phyloP scores from a whole-genome alignment of 2,888 invertebrate species.

The Ennomos erosarius region DNA sequence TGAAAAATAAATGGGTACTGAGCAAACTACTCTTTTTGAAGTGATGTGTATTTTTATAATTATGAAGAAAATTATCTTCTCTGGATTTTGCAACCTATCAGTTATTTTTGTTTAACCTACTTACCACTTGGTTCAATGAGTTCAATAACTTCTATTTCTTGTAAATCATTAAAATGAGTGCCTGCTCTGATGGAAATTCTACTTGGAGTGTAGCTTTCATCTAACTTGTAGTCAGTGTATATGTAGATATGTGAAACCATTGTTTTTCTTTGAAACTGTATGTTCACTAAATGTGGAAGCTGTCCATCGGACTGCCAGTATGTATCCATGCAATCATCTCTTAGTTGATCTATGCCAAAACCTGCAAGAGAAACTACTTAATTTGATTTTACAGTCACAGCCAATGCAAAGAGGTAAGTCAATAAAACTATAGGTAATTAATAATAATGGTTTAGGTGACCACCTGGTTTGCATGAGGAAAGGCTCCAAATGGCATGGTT shows the following conservation, averaged over 20 bases:
- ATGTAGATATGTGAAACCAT: conserved; percentile 98
- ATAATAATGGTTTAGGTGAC: background rate
- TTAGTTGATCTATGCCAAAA: conserved; percentile 98
- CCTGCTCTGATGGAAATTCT: conserved; percentile 97
- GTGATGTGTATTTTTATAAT: too few relatives aligned
- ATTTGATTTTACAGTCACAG: background rate
- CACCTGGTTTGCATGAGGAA: conserved; percentile 99
- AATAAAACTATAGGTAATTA: conserved; percentile 1
- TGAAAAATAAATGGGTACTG: conserved; percentile 16
- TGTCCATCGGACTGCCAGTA: conserved; percentile 99
- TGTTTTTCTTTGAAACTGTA: conserved; percentile 97
- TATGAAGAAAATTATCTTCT: too few relatives aligned
- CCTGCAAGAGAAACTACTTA: conserved; percentile 82
- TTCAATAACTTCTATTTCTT: conserved; percentile 97
- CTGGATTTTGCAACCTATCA: too few relatives aligned
- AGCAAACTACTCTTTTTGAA: background rate
- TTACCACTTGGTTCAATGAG: conserved; percentile 94
- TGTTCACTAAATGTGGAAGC: conserved; percentile 98
- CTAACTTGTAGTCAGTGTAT: conserved; percentile 98
- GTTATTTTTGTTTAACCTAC: conserved; percentile 23
- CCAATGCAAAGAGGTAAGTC: background rate
- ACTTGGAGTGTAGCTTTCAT: conserved; percentile 99
- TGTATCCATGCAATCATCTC: conserved; percentile 98
- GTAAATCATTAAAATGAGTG: conserved; percentile 98
- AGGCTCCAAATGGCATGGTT: conserved; percentile 98